A percentile compares a stretch with the other conserved stretches of the same genome.
Conservation (phyloP, 2,113 vertebrate species). For the Phyllostomus hastatus region DNA sequence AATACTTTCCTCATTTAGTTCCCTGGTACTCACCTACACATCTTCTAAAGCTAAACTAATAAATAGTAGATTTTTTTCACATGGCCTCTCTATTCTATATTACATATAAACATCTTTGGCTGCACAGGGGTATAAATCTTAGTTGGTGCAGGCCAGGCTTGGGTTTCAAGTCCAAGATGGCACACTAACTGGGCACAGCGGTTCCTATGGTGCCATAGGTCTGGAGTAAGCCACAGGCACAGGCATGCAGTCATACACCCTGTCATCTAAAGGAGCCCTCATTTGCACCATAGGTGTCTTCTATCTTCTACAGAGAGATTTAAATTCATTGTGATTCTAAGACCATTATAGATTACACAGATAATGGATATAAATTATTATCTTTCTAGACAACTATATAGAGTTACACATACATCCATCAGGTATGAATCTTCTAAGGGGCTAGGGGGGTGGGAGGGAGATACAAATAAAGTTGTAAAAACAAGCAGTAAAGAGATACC, state of each 20-base stretch:
- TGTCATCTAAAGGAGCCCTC: not conserved
- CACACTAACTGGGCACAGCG: not conserved
- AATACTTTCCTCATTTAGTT: not conserved
- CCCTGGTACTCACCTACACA: not conserved
- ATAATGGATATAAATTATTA: not conserved
- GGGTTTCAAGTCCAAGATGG: not conserved
- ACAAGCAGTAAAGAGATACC: not conserved
- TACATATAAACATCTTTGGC: not conserved
- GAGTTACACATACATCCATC: not conserved
- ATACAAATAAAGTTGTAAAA: not conserved
- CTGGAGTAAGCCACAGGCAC: not conserved
- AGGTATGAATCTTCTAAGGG: not conserved
- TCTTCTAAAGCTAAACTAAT: not conserved
- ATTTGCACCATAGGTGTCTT: not conserved
- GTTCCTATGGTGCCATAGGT: not conserved
- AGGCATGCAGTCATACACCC: not conserved
- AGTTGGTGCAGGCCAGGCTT: not conserved
- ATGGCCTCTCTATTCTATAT: not conserved
- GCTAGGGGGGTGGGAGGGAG: too few species aligned
- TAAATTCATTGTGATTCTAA: not conserved
- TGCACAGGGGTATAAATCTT: not conserved
- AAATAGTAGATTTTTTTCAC: not conserved
- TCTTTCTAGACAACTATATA: not conserved
- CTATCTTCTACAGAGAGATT: not conserved
- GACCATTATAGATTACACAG: not conserved